Conservation (phyloP, 2,888 invertebrate species). For the Oasisia sp. region DNA sequence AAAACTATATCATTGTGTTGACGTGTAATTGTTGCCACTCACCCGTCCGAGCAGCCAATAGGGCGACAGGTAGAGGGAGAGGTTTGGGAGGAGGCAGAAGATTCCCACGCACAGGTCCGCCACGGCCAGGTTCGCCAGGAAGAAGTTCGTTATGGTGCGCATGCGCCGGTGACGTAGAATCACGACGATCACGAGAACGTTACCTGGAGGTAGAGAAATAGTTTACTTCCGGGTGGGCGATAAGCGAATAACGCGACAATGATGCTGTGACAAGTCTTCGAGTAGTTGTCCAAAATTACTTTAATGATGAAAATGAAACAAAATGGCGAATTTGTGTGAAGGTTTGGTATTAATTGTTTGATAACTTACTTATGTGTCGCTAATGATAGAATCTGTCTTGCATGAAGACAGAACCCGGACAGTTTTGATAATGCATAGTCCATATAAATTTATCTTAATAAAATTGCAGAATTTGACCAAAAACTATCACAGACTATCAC, state of each 20-base stretch:
- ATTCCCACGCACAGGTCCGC: slow-evolving; percentile 92
- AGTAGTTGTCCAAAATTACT: neutral
- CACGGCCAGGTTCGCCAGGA: slow-evolving; percentile 87
- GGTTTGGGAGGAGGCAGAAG: slow-evolving; percentile 90
- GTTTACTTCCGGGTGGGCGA: neutral
- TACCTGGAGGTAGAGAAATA: slow-evolving; percentile 72
- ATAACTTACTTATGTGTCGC: neutral
- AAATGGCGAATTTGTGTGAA: too few relatives aligned
- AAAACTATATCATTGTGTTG: neutral
- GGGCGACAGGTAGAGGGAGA: slow-evolving; percentile 60
- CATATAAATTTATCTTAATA: neutral
- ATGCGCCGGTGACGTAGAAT: slow-evolving; percentile 83
- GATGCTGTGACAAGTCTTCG: neutral
- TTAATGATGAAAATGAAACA: too few relatives aligned
- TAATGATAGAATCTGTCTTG: neutral
- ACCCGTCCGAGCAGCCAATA: slow-evolving; percentile 39
- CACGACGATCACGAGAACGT: slow-evolving; percentile 86
- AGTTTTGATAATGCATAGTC: neutral
- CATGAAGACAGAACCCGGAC: neutral
- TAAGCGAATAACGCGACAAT: neutral
- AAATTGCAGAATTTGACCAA: too few relatives aligned
- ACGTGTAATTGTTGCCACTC: neutral
- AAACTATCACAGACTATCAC: neutral
- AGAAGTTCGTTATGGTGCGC: slow-evolving; percentile 90
- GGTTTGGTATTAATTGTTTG: too few relatives aligned